Percentiles rank a stretch among this genome's conserved stretches.
These are phyloP conservation scores for Cichladusa arquata DNA, from an alignment of 2,113 vertebrate genomes.

Conservation along the genomic window DNA sequence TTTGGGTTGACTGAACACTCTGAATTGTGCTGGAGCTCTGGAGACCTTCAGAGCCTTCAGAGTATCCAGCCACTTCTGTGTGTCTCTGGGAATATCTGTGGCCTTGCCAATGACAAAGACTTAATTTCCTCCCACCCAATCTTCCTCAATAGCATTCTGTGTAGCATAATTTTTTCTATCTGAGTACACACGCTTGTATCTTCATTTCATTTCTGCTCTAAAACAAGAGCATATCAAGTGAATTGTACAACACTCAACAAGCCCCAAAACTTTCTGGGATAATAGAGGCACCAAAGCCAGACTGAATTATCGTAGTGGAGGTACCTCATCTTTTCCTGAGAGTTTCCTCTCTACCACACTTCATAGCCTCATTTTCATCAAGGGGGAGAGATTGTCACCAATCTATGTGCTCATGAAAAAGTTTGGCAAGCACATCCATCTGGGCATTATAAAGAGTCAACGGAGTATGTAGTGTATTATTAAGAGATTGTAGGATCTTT, in stretches of 20 bases:
- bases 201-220: neutral
- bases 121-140: neutral
- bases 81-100: neutral
- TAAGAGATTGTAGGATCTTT: neutral
- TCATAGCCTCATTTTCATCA: neutral
- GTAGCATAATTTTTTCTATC: neutral
- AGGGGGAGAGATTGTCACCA: neutral
- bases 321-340: neutral
- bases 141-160: neutral
- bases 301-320: neutral
- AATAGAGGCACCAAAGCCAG: neutral
- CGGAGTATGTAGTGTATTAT: neutral
- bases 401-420: fast-evolving
- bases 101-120: neutral
- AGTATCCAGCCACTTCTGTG: fast-evolving
- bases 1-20: neutral
- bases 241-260: neutral
- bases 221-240: neutral
- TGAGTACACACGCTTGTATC: neutral
- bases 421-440: neutral
- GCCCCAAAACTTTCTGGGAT: neutral
- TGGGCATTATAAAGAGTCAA: neutral
- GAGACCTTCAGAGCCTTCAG: neutral
- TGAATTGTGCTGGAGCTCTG: neutral
- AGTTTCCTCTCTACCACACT: neutral